Evolutionary conservation across 2,797 vertebrate species (phyloP).

Genomic region (Moxostoma hubbsi): DNA sequence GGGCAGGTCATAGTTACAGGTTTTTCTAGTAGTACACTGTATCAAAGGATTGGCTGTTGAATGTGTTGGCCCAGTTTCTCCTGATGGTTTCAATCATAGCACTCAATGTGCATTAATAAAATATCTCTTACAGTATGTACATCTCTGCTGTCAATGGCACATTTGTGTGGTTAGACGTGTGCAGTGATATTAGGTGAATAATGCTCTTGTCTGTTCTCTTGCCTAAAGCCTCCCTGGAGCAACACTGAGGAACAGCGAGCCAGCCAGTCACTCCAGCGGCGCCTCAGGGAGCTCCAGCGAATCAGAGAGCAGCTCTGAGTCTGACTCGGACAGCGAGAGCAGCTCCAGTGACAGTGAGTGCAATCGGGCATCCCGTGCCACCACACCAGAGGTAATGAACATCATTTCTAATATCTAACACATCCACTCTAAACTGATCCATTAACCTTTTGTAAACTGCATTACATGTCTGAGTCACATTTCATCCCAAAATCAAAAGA

Average conservation of each 20-base stretch:
- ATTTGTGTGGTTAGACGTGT: no score
- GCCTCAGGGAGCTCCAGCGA: slow-evolving; percentile 86
- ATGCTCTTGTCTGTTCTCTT: slow-evolving; percentile 13
- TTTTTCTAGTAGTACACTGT: not conserved
- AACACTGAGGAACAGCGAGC: slow-evolving; percentile 75
- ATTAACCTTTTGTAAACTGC: no score
- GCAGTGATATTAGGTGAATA: slow-evolving; percentile 5
- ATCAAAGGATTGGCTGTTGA: not conserved
- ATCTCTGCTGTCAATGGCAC: no score
- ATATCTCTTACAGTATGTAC: not conserved
- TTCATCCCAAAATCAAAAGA: no score
- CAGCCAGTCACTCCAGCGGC: slow-evolving; percentile 85
- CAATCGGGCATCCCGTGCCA: slow-evolving; percentile 78
- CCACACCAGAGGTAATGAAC: slow-evolving; percentile 82
- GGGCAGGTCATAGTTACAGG: not conserved
- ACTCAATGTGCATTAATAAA: not conserved
- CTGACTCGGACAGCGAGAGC: slow-evolving; percentile 83
- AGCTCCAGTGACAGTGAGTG: slow-evolving; percentile 82
- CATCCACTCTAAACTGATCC: not conserved
- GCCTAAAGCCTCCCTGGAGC: slow-evolving; percentile 70
- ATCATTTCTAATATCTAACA: not conserved
- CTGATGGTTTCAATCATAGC: not conserved
- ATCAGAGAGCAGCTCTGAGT: slow-evolving; percentile 89
- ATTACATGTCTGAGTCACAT: no score
- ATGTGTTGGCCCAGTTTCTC: not conserved